These are phyloP conservation scores for Carassius gibelio DNA, from an alignment of 2,113 vertebrate species.

Conservation along the genomic window DNA sequence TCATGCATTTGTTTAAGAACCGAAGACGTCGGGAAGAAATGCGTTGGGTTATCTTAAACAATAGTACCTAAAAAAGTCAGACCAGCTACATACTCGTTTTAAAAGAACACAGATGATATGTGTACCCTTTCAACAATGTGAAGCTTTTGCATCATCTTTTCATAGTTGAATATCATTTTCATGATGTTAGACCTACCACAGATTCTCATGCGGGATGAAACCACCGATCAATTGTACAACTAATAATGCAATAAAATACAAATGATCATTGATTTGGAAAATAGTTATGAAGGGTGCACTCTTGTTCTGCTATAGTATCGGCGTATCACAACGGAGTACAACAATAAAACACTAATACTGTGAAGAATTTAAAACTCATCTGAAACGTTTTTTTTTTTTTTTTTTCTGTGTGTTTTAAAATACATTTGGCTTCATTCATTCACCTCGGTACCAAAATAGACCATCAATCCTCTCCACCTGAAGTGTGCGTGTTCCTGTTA, in stretches of 20 bases:
- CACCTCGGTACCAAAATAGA: conserved; percentile 20
- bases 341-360: conserved; percentile 31
- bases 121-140: conserved; percentile 40
- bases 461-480: conserved; percentile 15
- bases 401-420: neutral
- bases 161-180: conserved; percentile 1
- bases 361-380: neutral
- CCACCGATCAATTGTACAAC: conserved; percentile 13
- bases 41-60: conserved; percentile 35
- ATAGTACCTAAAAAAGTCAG: conserved; percentile 34
- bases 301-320: neutral
- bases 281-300: conserved; percentile 9
- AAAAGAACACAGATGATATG: conserved; percentile 31
- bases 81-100: conserved; percentile 48
- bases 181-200: conserved; percentile 23
- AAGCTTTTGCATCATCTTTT: conserved; percentile 18
- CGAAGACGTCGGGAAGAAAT: conserved; percentile 39
- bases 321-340: neutral
- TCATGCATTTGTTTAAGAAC: conserved; percentile 51
- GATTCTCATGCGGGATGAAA: conserved; percentile 39
- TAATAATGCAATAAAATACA: neutral
- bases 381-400: neutral
- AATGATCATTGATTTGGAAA: conserved; percentile 4
- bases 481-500: conserved; percentile 49
- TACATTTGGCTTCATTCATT: conserved; percentile 29